Evolutionary conservation across 2,888 invertebrate species (phyloP), one percentile per base, ranked within the genome.

Genomic region (Agrotis clavis): DNA sequence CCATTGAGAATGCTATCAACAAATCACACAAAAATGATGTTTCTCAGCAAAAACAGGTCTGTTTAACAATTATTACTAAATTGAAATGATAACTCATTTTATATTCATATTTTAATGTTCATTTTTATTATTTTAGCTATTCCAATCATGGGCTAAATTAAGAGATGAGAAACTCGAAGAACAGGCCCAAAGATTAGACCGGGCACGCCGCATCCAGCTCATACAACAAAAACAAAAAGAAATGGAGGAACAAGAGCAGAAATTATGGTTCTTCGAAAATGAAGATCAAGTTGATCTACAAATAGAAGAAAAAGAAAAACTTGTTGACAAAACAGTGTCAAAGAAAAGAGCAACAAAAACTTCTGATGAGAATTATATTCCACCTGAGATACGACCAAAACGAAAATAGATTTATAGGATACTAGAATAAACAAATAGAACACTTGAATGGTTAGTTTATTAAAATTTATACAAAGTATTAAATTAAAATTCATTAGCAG

Each of bases 201-300:
- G 98, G 85, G 96, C 97, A 51, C 93, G 91, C 60, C 92, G 97
- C 7, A 87, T 95, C 59, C 91, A 94, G 75, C 83, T 91, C 13
- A 92, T 97, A 79, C 86, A 92, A 84, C 90, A 96, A 60, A 96
- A 97, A 74, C 97, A 97, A 87, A 92, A 96, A 65, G 93, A 96
- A 57, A 91, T 98, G 77, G 84, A 94, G 71, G 93, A 96, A 35
- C 88, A 93, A 59, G 97, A 97, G 87, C 98, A 98, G 88, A 96
- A 97, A 82, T 89, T 98, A 66, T 98, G 98, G 98, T 98, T 98
- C 97, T 98, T 98, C 93, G 98, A 98, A 75, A 98, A 98, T 88
- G 97, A 98, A 90, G 98, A 98, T 54, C 92, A 97, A 85, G 97
- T 98, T 83, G 98, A 98, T 86, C 93, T 98, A 60, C 91, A 97